Percentiles rank a stretch among this genome's conserved stretches.
These are phyloP conservation scores for Delia radicum DNA, from an alignment of 1,140 invertebrate species.

Conservation along the genomic window DNA sequence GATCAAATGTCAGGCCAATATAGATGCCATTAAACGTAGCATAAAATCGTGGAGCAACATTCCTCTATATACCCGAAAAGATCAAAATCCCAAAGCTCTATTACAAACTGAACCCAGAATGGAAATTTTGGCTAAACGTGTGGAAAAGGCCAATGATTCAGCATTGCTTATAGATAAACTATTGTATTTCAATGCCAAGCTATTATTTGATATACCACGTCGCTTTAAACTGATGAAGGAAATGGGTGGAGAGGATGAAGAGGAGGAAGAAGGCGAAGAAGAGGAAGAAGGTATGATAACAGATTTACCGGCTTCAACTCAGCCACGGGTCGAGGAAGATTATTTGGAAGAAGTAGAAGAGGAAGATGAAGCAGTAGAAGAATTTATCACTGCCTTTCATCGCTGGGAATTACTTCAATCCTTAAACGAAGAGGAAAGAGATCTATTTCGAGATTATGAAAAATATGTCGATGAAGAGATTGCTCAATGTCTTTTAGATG, in stretches of 20 bases:
- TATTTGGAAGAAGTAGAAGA: constrained; percentile 29
- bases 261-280: constrained; percentile 17
- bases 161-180: constrained; percentile 61
- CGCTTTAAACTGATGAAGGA: constrained; percentile 34
- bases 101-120: constrained; percentile 60
- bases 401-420: constrained; percentile 39
- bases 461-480: constrained; percentile 67
- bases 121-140: constrained; percentile 45
- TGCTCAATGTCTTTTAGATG: constrained; percentile 61
- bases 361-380: constrained; percentile 38
- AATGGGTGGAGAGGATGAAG: constrained; percentile 37
- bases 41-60: constrained; percentile 61
- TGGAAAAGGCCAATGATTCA: constrained; percentile 53
- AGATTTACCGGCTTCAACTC: neutral
- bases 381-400: constrained; percentile 34
- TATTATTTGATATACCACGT: constrained; percentile 59
- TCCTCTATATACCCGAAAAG: constrained; percentile 62
- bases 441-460: constrained; percentile 59
- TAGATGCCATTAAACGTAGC: constrained; percentile 54
- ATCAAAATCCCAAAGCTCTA: constrained; percentile 59
- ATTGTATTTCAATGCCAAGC: constrained; percentile 61
- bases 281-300: neutral
- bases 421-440: constrained; percentile 33
- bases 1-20: constrained; percentile 62
- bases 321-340: constrained; percentile 19